Evolutionary conservation across 2,888 invertebrate species (phyloP).

Genomic region (Cantharis rufa): DNA sequence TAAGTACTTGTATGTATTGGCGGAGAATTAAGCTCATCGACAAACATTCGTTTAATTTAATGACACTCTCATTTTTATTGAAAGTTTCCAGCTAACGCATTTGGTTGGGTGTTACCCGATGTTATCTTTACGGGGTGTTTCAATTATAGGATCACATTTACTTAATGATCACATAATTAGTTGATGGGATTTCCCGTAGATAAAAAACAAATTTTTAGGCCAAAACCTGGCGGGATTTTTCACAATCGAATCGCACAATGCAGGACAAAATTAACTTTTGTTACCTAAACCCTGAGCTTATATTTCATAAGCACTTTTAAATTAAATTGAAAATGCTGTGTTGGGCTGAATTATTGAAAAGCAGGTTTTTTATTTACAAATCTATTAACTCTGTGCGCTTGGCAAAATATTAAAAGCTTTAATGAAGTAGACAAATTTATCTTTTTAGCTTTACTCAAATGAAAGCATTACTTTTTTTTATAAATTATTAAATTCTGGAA

Average conservation of each 20-base stretch:
- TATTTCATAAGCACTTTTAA: neutral
- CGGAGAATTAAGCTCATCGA: neutral
- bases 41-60: neutral
- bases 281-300: neutral
- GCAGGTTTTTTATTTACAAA: neutral
- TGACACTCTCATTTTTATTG: neutral
- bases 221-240: neutral
- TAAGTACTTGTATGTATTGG: neutral
- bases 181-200: neutral
- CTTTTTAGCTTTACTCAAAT: neutral
- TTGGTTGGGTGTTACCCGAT: neutral
- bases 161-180: neutral
- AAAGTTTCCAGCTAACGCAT: neutral
- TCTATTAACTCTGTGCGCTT: neutral
- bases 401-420: neutral
- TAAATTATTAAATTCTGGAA: neutral
- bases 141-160: neutral
- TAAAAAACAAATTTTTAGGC: neutral
- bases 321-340: neutral
- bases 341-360: neutral
- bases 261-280: neutral
- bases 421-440: neutral
- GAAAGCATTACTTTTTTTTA: neutral
- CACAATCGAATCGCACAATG: neutral
- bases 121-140: neutral